Evolutionary conservation across 2,113 vertebrate species (phyloP).

Genomic region (Anser cygnoides): DNA sequence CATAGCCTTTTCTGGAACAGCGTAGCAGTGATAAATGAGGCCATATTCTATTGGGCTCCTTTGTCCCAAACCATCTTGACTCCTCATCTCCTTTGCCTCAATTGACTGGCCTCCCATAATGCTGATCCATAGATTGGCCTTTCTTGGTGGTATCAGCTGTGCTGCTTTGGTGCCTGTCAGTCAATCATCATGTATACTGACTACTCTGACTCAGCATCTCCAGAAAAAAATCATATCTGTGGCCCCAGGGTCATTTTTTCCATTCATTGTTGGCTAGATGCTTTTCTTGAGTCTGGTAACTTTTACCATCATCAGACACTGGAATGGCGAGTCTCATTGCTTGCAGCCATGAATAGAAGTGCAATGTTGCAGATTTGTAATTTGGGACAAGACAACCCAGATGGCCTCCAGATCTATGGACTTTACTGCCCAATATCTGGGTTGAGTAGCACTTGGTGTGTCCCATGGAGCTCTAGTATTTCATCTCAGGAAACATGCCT

Average conservation of each 20-base stretch:
- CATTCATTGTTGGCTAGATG: neutral
- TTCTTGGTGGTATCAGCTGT: neutral
- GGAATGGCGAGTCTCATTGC: neutral
- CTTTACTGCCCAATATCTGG: neutral
- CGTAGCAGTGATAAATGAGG: neutral
- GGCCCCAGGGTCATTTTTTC: neutral
- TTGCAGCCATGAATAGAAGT: neutral
- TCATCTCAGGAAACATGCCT: rapidly evolving
- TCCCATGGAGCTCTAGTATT: rapidly evolving
- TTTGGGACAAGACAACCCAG: neutral
- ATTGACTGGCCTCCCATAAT: neutral
- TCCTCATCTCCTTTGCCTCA: neutral
- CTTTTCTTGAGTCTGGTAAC: neutral
- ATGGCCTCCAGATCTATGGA: neutral
- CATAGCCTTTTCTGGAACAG: neutral
- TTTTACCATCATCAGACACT: neutral
- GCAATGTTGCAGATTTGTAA: rapidly evolving
- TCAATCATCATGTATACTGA: neutral
- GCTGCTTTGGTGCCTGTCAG: neutral
- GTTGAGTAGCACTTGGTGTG: neutral
- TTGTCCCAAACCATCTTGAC: rapidly evolving
- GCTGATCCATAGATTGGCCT: neutral
- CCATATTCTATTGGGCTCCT: neutral
- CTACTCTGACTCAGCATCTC: neutral
- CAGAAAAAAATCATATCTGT: neutral